Evolutionary conservation across 2,888 invertebrate species (phyloP).

Genomic region (Griposia aprilina): DNA sequence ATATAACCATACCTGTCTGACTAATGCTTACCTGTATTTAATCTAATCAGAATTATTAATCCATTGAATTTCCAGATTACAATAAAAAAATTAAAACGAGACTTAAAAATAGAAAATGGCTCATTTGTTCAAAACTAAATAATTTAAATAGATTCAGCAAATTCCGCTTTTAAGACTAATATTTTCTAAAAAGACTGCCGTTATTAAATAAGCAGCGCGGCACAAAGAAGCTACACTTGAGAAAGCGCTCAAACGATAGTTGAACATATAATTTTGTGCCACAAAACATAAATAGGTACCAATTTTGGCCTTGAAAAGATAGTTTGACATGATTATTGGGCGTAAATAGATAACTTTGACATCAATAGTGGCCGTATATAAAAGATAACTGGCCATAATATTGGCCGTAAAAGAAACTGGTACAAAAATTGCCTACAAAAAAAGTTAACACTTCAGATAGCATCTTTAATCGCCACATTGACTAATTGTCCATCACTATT

Average conservation of each 20-base stretch:
- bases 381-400: not conserved
- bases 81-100: conserved; percentile 13
- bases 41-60: conserved; percentile 23
- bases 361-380: not conserved
- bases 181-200: conserved; percentile 3
- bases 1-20: not conserved
- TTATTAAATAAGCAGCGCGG: not conserved
- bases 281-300: not conserved
- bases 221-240: not conserved
- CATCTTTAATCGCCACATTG: conserved; percentile 36
- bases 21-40: not conserved
- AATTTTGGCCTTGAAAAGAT: no score
- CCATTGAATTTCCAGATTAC: conserved; percentile 38
- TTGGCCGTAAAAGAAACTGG: conserved; percentile 2
- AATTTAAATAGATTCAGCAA: conserved; percentile 22
- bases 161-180: not conserved
- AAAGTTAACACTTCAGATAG: conserved; percentile 9
- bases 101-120: conserved; percentile 52
- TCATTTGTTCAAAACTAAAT: conserved; percentile 27
- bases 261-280: no score
- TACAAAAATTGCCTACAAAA: not conserved
- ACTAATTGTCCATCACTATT: conserved; percentile 52
- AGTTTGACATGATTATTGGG: not conserved
- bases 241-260: not conserved
- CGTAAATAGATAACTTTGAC: not conserved